phyloP scores from a whole-genome alignment of 2,888 invertebrate species.

The Heliconius aoede region DNA sequence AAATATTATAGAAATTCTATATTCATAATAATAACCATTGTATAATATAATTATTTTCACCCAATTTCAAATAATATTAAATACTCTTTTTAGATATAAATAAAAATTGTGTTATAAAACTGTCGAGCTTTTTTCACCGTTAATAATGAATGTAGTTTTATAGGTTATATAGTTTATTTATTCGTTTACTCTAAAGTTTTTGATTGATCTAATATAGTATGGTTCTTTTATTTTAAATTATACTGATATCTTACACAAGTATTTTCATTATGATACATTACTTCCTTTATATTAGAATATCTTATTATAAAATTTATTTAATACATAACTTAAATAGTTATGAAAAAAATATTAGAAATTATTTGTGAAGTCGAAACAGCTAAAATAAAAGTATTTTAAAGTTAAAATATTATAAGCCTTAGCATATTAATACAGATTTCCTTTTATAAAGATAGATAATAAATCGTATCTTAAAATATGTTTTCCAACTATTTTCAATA shows the following conservation, averaged over 20 bases:
- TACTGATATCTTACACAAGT: not conserved
- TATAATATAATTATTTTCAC: not conserved
- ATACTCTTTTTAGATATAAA: not conserved
- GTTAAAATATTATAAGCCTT: not conserved
- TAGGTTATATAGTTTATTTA: too few species aligned
- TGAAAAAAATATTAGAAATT: too few species aligned
- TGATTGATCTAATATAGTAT: not conserved
- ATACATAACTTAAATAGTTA: too few species aligned
- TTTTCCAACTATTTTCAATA: not conserved
- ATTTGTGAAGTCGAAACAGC: not conserved
- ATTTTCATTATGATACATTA: not conserved
- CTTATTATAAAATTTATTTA: too few species aligned
- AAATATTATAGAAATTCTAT: not conserved
- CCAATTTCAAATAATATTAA: not conserved
- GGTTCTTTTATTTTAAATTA: not conserved
- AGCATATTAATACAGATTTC: not conserved
- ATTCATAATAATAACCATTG: not conserved
- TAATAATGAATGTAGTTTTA: conserved; percentile 2
- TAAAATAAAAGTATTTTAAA: not conserved
- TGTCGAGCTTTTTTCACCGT: not conserved
- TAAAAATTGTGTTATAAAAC: not conserved
- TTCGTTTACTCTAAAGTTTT: too few species aligned
- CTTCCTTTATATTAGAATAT: not conserved
- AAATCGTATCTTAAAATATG: not conserved
- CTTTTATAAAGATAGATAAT: not conserved